Evolutionary conservation across 2,888 invertebrate genomes (phyloP), one percentile per base, ranked within the genome.

Genomic region (Loripinus fragilis): DNA sequence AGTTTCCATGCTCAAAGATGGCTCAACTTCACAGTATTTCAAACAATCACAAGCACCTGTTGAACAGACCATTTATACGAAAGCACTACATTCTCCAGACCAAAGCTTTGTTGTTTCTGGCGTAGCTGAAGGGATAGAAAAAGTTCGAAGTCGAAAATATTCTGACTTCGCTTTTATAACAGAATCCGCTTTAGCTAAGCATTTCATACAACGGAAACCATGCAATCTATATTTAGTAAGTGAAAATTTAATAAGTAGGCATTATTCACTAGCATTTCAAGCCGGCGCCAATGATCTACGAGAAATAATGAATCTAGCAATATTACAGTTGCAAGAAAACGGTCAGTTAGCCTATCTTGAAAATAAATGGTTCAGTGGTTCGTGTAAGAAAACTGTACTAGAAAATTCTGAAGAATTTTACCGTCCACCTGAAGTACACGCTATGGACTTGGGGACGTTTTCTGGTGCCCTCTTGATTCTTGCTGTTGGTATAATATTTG

Each of bases 191-290:
- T 88, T 88, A 81, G 90, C 90, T 0, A 88, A 86, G 65, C 90
- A 86, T 78, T 74, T 78, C 28, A 73, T 85, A 0, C 83, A 85
- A 42, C 85, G 85, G 55, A 64, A 71, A 17, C 89, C 90, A 0
- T 92, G 92, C 75, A 86, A 91, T 55, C 80, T 91, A n/a, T 89
- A 88, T 38, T 81, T 86, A 78, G 83, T 90, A 10, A 85, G 81
- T 30, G 88, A 86, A 15, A 67, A 81, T 15, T 75, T 80, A n/a
- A 71, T 80, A 7, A 81, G 69, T 12, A 79, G 86, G 35, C 81
- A 87, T 20, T 80, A 81, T 64, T 84, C 88, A 25, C 77, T 91
- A 30, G 90, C 83, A 7, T 85, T 85, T 41, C 69, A 55, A 8
- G 79, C 70, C 17, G 80, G 77, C 25, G 86, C 85, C 0, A 28